Base-by-base conservation (phyloP, 2,888 invertebrate genomes). In the Andrena camellia region DNA sequence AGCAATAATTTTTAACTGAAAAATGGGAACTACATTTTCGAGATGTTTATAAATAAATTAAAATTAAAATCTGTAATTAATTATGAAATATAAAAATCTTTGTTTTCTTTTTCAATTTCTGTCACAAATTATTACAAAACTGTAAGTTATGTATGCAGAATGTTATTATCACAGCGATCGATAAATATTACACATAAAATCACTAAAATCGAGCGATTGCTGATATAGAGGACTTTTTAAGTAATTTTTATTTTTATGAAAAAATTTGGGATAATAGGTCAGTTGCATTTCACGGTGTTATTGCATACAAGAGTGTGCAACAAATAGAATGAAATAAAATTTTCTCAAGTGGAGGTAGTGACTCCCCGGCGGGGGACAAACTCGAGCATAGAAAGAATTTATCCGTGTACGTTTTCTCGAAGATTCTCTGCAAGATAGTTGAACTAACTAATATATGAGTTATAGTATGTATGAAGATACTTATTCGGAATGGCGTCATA, bases 401-500 rank as follows among this genome's bases (percentile, higher is more conserved):
- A 26, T 7, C 7, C 3, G 26, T 8, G 48, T 35, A 68, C 50
- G 31, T 20, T 62, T 67, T 62, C 54, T 29, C 8, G 23, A 35
- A 50, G 20, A 8, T 71, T 72, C 62, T 29, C 23, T 1, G 17
- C 23, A 4, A 50, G 8, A 52, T 52, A 48, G 13, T 48, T 10
- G 3, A 26, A 29, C 57, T 1, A 8, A 31, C 17, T 52, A 10
- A 26, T 10, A 4, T 8, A 67, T 7, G 6, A 26, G 54, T 57
- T 35, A 68, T 52, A 63, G 33, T 13, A 62, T 7, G 33, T 13
- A 62, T 7, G 4, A 35, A 29, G 35, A 35, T 63, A 13, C 2
- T 35, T 26, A 48, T 42, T 54, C 50, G 17, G 26, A 63, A 10
- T 81, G 42, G 69, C 63, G 72, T 81, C 59, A 81, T 23, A 48